Base-by-base conservation (phyloP, 2,797 vertebrate species). In the Denticeps clupeoides region DNA sequence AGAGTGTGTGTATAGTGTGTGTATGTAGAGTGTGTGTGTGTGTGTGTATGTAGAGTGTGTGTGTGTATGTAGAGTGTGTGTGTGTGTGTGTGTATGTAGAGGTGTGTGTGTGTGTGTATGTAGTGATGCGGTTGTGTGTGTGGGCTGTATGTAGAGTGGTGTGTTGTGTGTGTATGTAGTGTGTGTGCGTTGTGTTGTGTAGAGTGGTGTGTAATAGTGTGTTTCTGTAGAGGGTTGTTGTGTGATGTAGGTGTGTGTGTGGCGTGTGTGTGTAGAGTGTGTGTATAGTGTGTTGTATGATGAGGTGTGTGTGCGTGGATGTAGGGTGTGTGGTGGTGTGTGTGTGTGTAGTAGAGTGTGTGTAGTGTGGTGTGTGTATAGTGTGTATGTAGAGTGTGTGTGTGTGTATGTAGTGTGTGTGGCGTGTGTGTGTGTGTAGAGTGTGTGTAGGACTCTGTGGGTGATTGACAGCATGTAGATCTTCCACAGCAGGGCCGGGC, bases 401-500 rank as follows among this genome's bases (percentile, higher is more conserved):
- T 9, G 32, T 16, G 29, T 32, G 29, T 32, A 29, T 12, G 29
- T 4, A 29, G 4, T 29, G 32, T 35, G 32, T 16, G 32, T 7
- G 7, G 29, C 32, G 29, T 13, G 29, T 6, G 6, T 5, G 22
- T 23, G 22, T 23, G 22, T 5, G 22, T 5, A n/a, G n/a, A n/a
- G 22, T 23, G 22, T 23, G 22, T 21, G 37, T 16, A 37, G 12
- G 37, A 10, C 29, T 13, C 3, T 23, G 26, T 32, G 15, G 32
- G 32, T 32, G 15, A 13, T 12, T 35, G 32, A 35, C 32, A 35
- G n/a, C n/a, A n/a, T n/a, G n/a, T n/a, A n/a, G n/a, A n/a, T n/a
- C n/a, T n/a, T n/a, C 53, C 58, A 47, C 37, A 23, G 46, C 55
- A 53, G 53, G 38, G 49, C 53, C 46, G 50, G 48, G 60, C 59